Percentiles rank a stretch among this genome's conserved stretches.
phyloP scores from a whole-genome alignment of 2,113 vertebrate species.

The Daboia siamensis region DNA sequence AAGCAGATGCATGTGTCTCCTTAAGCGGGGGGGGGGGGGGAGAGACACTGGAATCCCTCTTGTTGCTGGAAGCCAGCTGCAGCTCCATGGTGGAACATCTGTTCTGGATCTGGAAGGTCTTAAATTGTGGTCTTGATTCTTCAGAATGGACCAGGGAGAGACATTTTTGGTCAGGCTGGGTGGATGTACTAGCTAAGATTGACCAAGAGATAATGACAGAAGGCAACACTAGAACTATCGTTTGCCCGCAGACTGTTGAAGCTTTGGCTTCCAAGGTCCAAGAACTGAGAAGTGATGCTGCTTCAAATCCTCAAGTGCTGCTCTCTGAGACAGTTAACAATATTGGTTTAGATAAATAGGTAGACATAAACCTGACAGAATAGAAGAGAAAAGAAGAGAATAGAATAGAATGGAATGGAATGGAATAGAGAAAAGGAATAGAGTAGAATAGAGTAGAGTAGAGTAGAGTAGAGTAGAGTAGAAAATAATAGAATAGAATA shows the following conservation, averaged over 20 bases:
- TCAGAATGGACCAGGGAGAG: neutral
- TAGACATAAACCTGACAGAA: no score
- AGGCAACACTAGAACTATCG: neutral
- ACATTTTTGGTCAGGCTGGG: neutral
- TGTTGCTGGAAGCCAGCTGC: neutral
- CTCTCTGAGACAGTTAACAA: no score
- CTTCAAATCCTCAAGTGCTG: no score
- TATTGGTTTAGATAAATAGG: no score
- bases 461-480: no score
- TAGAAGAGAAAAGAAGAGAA: no score
- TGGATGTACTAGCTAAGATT: neutral
- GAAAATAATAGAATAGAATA: no score
- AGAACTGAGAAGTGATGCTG: no score
- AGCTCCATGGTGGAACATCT: neutral
- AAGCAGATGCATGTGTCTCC: neutral
- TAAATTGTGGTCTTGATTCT: neutral
- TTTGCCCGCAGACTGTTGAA: neutral
- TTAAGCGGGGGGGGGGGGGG: neutral
- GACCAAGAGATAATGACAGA: neutral
- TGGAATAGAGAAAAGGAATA: no score
- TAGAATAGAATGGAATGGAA: no score
- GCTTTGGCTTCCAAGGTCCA: neutral
- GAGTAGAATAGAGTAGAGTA: no score
- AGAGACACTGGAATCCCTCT: neutral
- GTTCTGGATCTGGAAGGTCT: neutral